Percentiles rank a stretch among this genome's conserved stretches.
Conservation (phyloP, 2,113 vertebrate species). For the Eptesicus fuscus region DNA sequence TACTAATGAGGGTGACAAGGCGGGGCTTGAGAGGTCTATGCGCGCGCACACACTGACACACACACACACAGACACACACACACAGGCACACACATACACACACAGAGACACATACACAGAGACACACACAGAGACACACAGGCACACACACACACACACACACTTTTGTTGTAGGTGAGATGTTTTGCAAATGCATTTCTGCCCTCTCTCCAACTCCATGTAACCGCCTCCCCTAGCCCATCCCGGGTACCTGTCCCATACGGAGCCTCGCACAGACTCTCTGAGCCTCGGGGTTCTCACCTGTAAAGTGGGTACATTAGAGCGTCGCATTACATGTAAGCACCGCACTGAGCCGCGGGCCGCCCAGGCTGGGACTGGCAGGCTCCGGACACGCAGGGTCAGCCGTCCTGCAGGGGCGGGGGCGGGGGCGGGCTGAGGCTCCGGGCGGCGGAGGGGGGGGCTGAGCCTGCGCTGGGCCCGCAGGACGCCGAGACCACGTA, state of each 20-base stretch:
- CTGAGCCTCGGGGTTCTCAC: not conserved
- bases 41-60: not conserved
- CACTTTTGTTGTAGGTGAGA: not conserved
- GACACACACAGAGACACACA: too few relatives aligned
- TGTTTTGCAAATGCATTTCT: not conserved
- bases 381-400: fast-evolving
- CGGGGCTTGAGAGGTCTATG: not conserved
- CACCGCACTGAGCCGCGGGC: fast-evolving
- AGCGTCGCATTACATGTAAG: fast-evolving
- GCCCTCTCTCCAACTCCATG: too few relatives aligned
- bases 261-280: not conserved
- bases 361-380: not conserved
- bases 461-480: not conserved
- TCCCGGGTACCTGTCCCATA: too few relatives aligned
- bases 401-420: not conserved
- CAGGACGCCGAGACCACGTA: conserved; percentile 91
- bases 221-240: not conserved
- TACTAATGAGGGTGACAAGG: not conserved
- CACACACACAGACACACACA: too few relatives aligned
- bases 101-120: too few relatives aligned
- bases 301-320: not conserved
- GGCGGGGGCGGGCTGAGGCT: not conserved
- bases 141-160: not conserved
- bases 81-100: too few relatives aligned
- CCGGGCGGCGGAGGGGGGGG: not conserved